Conservation (phyloP, 2,113 vertebrate genomes). For the Aldabrachelys gigantea region DNA sequence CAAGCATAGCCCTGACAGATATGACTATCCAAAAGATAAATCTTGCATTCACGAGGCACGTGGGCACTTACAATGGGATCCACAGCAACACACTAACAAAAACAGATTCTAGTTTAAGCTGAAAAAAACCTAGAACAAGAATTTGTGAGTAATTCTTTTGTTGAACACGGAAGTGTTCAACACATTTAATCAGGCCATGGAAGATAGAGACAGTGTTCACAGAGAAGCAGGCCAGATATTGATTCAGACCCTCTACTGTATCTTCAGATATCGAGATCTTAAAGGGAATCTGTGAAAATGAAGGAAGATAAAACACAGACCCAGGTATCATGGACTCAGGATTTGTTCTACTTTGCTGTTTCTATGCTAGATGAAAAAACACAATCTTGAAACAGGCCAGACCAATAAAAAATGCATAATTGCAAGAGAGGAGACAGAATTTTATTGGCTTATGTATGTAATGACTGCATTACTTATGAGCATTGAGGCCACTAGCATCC, state of each 20-base stretch:
- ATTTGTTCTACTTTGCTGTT: not conserved
- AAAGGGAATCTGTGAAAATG: not conserved
- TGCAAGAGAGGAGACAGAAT: not conserved
- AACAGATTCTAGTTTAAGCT: not conserved
- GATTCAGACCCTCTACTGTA: not conserved
- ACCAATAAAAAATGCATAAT: not conserved
- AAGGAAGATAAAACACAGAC: not conserved
- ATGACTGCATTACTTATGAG: not conserved
- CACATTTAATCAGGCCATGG: not conserved
- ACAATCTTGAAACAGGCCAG: not conserved
- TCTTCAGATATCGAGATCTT: too few relatives aligned
- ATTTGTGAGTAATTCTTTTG: not conserved
- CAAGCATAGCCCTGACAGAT: not conserved
- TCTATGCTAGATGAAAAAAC: not conserved
- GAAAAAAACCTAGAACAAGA: not conserved
- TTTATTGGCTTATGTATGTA: not conserved
- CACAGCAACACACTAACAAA: not conserved
- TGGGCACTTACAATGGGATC: not conserved
- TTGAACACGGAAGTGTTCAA: not conserved
- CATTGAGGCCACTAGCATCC: not conserved
- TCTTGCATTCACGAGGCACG: not conserved
- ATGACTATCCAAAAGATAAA: not conserved
- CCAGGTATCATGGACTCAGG: not conserved
- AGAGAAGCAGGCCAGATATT: slow-evolving; percentile 31
- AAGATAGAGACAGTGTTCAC: not conserved